A percentile compares a stretch with the other conserved stretches of the same genome.
Conservation (phyloP, 2,113 vertebrate species). For the Macrotis lagotis region DNA sequence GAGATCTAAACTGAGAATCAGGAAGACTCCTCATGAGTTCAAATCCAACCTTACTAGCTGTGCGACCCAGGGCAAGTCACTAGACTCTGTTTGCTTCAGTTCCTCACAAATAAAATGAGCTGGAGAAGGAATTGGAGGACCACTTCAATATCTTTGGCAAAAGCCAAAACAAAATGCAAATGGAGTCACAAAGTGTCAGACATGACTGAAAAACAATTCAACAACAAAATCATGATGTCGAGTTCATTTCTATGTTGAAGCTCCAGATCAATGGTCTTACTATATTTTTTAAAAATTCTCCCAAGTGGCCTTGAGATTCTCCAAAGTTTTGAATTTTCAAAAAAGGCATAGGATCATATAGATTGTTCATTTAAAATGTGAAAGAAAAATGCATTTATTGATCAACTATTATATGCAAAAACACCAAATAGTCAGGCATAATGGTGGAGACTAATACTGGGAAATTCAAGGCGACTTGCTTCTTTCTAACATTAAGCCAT, state of each 20-base stretch:
- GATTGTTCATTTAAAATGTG: neutral
- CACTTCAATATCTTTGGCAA: too few relatives aligned
- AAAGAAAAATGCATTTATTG: neutral
- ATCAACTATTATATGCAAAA: neutral
- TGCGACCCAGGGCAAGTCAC: too few relatives aligned
- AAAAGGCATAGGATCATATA: neutral
- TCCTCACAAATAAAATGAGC: too few relatives aligned
- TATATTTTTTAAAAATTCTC: neutral
- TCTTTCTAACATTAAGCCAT: neutral
- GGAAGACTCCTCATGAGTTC: too few relatives aligned
- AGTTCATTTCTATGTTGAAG: too few relatives aligned
- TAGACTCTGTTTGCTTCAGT: too few relatives aligned
- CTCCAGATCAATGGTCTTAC: neutral
- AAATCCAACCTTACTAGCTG: too few relatives aligned
- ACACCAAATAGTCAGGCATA: neutral
- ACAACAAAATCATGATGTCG: too few relatives aligned
- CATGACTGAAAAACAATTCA: neutral
- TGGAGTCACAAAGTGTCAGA: too few relatives aligned
- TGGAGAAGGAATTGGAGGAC: too few relatives aligned
- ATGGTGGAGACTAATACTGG: neutral
- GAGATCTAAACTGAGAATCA: too few relatives aligned
- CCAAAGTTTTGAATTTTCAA: neutral
- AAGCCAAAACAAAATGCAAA: too few relatives aligned
- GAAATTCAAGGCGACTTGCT: neutral
- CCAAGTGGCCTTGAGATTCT: neutral